Evolutionary conservation across 2,113 vertebrate species (phyloP).

Genomic region (Willisornis vidua): DNA sequence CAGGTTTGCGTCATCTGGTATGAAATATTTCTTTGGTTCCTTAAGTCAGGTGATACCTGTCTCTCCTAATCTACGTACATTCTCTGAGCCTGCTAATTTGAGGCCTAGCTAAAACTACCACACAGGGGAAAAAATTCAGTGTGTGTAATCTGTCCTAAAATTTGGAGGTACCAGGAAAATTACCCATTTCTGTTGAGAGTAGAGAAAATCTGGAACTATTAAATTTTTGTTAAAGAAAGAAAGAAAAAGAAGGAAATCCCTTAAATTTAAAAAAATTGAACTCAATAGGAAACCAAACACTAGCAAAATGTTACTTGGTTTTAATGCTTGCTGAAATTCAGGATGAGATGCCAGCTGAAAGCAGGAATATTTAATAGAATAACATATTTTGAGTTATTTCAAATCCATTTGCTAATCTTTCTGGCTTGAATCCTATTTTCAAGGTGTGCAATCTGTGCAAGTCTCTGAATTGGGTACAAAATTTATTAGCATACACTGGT

Average conservation of each 20-base stretch:
- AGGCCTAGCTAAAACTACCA: no score
- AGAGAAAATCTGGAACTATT: not conserved
- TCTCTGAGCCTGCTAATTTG: no score
- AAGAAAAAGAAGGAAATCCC: not conserved
- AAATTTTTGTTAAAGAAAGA: not conserved
- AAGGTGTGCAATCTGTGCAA: not conserved
- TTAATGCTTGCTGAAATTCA: not conserved
- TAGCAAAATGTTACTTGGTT: not conserved
- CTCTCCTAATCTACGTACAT: no score
- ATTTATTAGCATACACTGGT: not conserved
- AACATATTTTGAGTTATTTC: not conserved
- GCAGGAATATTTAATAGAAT: not conserved
- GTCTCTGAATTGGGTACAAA: not conserved
- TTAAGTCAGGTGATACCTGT: no score
- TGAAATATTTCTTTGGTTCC: no score
- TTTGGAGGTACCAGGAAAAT: not conserved
- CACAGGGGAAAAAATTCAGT: not conserved
- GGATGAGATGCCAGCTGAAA: not conserved
- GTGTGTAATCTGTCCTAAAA: not conserved
- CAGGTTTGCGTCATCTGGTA: no score
- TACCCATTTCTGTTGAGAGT: not conserved
- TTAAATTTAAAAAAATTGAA: not conserved
- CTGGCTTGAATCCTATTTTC: not conserved
- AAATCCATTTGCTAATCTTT: not conserved
- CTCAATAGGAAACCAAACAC: not conserved